Evolutionary conservation across 2,113 vertebrate species (phyloP), one percentile per base, ranked within the genome.

Genomic region (Pampusana beccarii): DNA sequence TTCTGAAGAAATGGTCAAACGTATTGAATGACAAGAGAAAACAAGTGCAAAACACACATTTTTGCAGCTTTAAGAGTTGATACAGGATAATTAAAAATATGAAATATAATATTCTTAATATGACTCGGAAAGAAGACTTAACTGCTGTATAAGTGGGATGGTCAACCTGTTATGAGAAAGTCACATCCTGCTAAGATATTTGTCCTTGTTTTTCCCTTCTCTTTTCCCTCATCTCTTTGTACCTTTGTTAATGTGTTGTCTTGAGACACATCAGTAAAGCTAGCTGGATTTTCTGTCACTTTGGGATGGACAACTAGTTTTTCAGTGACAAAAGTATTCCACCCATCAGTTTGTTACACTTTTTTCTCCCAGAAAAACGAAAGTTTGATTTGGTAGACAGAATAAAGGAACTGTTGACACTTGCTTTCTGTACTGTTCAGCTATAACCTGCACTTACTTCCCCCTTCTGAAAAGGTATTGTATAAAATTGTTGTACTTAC

Each of bases 1-100:
- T 97, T 96, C 38, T 56, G 50, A 94, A 83, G 9, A 88, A 91
- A 88, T 70, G 26, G 44, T 51, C 38, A 86, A 64, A 60, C 10
- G 10, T 67, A 48, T 20, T 11, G 20, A 80, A 88, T 34, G 18
- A 51, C 8, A 71, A 64, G 23, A 90, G 40, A 83, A 91, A 96
- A 69, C 2, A 66, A 74, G 11, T 16, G 4, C 6, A 80, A 86
- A 79, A 40, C 1, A 0, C 6, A 29, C 3, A 54, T 46, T 89
- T 82, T 90, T 67, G 16, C 44, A 36, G 3, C 18, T 91, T 44
- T 11, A 5, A 56, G 31, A 42, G 16, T 31, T 70, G 25, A 46
- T 46, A 26, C 15, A 72, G 5, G 10, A 73, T 53, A 6, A 31
- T 23, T 48, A 8, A 25, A 53, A 53, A 53, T 7, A 25, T 17